Percentiles rank a stretch among this genome's conserved stretches.
Conservation (phyloP, 2,113 vertebrate genomes). For the Laticauda laticaudata region DNA sequence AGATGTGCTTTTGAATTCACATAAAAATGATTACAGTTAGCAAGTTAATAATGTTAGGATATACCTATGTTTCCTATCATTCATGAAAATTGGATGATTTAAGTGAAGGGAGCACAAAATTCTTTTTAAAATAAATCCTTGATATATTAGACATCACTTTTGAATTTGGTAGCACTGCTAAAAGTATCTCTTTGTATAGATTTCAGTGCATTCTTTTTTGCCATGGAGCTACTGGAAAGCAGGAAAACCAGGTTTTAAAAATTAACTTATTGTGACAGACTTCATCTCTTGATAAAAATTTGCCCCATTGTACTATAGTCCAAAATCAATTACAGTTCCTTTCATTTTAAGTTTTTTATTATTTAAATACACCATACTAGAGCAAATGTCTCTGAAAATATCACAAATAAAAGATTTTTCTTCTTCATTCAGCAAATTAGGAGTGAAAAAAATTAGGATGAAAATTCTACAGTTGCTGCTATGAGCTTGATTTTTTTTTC, state of each 20-base stretch:
- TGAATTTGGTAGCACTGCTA: slow-evolving; percentile 46
- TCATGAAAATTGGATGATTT: not conserved
- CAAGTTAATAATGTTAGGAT: not conserved
- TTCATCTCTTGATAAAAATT: slow-evolving; percentile 34
- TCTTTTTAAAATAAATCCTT: slow-evolving; percentile 30
- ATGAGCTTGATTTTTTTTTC: slow-evolving; percentile 77
- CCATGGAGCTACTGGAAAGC: slow-evolving; percentile 38
- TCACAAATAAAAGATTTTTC: slow-evolving; percentile 99
- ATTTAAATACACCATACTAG: slow-evolving; percentile 99
- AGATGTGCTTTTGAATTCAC: not conserved
- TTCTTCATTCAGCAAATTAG: slow-evolving; percentile 98
- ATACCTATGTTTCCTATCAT: not conserved
- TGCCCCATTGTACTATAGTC: slow-evolving; percentile 55
- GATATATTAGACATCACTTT: slow-evolving; percentile 21
- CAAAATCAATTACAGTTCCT: slow-evolving; percentile 68
- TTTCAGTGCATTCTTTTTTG: slow-evolving; percentile 42
- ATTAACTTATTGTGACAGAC: slow-evolving; percentile 14
- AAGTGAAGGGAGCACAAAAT: slow-evolving; percentile 7
- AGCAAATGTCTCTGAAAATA: slow-evolving; percentile 99
- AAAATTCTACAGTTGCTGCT: slow-evolving; percentile 91
- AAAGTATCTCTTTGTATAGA: slow-evolving; percentile 28
- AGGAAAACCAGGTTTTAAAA: slow-evolving; percentile 47
- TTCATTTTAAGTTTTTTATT: slow-evolving; percentile 96
- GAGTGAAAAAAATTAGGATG: slow-evolving; percentile 75
- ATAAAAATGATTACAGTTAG: not conserved